Evolutionary conservation across 2,888 invertebrate genomes (phyloP), one percentile per base, ranked within the genome.

Genomic region (Limnephilus rhombicus): DNA sequence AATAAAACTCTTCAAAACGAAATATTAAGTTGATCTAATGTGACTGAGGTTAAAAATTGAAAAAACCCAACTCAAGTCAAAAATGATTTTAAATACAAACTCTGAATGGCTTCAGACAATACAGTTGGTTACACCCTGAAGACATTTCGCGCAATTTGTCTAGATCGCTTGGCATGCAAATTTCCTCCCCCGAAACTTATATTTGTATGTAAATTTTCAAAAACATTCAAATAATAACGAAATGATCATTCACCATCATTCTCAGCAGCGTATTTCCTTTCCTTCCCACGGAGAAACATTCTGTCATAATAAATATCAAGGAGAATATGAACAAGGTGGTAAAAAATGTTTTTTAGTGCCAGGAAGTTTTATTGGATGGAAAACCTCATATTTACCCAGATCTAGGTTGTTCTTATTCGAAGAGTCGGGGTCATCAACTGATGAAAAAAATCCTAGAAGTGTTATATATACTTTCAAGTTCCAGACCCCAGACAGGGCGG

Each of bases 291-390:
- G 68, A 68, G 53, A 68, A 41, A 68, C 68, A 68, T 68, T 68
- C n/a, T 68, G 68, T 68, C 68, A 68, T 68, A 68, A 68, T 68
- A 68, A 68, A 68, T 68, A 68, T 68, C 68, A 68, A 68, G 68
- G 4, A 18, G 24, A 24, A 9, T 68, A 24, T 68, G 68, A 68
- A n/a, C 7, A n/a, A 68, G n/a, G 7, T 68, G 68, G 68, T 68
- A 68, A 68, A 68, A 68, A 68, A 68, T 68, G 68, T n/a, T 68
- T 68, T 68, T 68, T 68, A 68, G 68, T n/a, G 9, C 68, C 24
- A 4, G 24, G 24, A n/a, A 24, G 24, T 68, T 68, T 68, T n/a
- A 68, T 68, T 24, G 68, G 68, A 68, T 9, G n/a, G 68, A 68
- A 68, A 68, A 68, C 68, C 24, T 68, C 68, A 68, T 24, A 68